Percentiles rank a stretch among this genome's conserved stretches.
Evolutionary conservation across 30 jellyfish, hydroid and myxozoan genomes (phyloP).

Genomic region (Turritopsis rubra): DNA sequence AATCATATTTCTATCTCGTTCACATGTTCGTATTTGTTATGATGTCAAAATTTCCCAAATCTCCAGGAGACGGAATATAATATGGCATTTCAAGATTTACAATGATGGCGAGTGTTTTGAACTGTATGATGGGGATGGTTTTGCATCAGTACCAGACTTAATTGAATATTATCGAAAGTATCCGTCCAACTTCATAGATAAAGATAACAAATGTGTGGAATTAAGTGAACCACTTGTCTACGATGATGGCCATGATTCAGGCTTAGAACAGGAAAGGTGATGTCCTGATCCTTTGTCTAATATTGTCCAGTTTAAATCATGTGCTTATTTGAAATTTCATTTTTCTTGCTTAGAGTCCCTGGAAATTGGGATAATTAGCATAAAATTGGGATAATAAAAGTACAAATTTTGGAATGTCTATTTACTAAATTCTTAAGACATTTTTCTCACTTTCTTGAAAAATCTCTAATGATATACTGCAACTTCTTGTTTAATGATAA

Average conservation of each 20-base stretch:
- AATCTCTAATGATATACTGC: too few relatives aligned
- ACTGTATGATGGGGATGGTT: slow-evolving; percentile 79
- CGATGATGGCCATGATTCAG: slow-evolving; percentile 40
- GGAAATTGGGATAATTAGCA: too few relatives aligned
- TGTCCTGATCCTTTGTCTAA: not conserved
- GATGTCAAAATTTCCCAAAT: not conserved
- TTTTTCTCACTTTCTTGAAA: too few relatives aligned
- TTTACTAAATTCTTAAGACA: too few relatives aligned
- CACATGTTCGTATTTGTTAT: not conserved
- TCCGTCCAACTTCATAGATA: slow-evolving; percentile 53
- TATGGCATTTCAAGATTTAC: slow-evolving; percentile 54
- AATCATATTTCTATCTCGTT: not conserved
- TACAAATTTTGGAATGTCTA: too few relatives aligned
- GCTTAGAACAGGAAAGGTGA: slow-evolving; percentile 71
- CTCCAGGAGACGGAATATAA: slow-evolving; percentile 46
- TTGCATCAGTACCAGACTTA: slow-evolving; percentile 91
- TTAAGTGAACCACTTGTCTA: slow-evolving; percentile 42
- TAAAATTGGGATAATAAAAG: too few relatives aligned
- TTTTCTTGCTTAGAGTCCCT: too few relatives aligned
- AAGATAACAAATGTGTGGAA: slow-evolving; percentile 43
- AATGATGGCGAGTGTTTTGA: slow-evolving; percentile 87
- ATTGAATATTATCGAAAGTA: slow-evolving; percentile 51
- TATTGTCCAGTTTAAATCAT: too few relatives aligned
- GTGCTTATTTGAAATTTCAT: too few relatives aligned
- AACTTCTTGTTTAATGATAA: too few relatives aligned